Evolutionary conservation across 2,797 vertebrate species (phyloP).

Genomic region (Melanitta fusca): DNA sequence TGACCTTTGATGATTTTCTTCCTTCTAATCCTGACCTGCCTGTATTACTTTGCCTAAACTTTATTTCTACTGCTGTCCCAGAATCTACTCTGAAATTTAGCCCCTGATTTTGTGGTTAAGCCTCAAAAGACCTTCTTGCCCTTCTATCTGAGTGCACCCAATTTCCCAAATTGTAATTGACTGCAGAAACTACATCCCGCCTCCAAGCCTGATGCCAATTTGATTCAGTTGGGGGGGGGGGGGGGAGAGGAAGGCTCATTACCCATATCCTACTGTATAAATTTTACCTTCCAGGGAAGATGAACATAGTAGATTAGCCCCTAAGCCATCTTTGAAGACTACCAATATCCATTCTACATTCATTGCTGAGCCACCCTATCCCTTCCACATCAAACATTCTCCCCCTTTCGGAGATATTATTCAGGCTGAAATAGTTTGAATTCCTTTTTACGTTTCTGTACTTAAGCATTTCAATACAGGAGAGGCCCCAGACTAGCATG

Average conservation of each 20-base stretch:
- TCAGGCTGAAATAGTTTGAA: not conserved
- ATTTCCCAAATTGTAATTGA: not conserved
- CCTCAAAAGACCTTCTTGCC: not conserved
- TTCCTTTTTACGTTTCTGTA: not conserved
- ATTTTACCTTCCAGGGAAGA: not conserved
- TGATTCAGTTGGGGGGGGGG: rapidly evolving
- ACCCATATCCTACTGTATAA: not conserved
- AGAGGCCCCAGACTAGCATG: not conserved
- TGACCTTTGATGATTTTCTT: constrained; percentile 28
- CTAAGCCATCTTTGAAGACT: not conserved
- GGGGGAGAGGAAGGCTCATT: not conserved
- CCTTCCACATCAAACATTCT: not conserved
- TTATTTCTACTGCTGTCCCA: not conserved
- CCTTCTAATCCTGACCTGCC: constrained; percentile 23
- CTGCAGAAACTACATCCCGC: not conserved
- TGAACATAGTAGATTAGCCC: not conserved
- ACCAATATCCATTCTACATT: not conserved
- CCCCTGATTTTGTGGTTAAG: not conserved
- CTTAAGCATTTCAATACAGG: not conserved
- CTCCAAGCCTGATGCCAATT: not conserved
- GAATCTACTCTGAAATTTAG: not conserved
- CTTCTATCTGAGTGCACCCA: not conserved
- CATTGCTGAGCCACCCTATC: not conserved
- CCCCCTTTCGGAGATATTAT: not conserved
- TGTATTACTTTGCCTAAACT: constrained; percentile 1